Evolutionary conservation across 1,140 invertebrate genomes (phyloP).

Genomic region (Pachypsylla venusta): DNA sequence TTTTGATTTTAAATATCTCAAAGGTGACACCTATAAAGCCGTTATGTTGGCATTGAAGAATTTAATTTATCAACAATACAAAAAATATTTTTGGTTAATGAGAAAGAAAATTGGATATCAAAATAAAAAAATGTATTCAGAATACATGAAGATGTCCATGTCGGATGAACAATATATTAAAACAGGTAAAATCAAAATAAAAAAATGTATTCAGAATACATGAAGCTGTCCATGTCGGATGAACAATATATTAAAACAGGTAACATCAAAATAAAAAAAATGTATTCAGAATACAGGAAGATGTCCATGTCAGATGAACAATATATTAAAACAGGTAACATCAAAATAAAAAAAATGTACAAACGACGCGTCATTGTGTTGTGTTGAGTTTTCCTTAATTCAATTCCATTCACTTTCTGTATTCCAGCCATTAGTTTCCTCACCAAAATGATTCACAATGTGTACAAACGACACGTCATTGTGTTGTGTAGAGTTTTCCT

Average conservation of each 20-base stretch:
- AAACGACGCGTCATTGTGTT: too few species aligned
- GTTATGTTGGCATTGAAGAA: constrained; percentile 1
- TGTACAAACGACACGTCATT: too few species aligned
- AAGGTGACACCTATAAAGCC: not conserved
- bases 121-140: not conserved
- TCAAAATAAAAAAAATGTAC: not conserved
- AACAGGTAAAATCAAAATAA: not conserved
- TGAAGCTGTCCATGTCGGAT: not conserved
- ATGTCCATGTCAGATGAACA: not conserved
- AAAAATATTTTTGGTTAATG: not conserved
- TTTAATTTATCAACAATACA: not conserved
- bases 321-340: not conserved
- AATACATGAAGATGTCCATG: constrained; percentile 3
- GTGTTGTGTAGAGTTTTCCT: too few species aligned
- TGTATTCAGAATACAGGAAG: not conserved
- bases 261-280: not conserved
- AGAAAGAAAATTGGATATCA: not conserved
- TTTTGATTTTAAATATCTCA: not conserved
- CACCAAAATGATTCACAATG: too few species aligned
- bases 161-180: not conserved
- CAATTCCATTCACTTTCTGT: too few species aligned
- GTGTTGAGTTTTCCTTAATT: too few species aligned
- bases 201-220: not conserved
- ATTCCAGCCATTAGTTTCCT: too few species aligned
- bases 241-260: not conserved